Base-by-base conservation (phyloP, 1,140 invertebrate species). In the Zaprionus vittiger region DNA sequence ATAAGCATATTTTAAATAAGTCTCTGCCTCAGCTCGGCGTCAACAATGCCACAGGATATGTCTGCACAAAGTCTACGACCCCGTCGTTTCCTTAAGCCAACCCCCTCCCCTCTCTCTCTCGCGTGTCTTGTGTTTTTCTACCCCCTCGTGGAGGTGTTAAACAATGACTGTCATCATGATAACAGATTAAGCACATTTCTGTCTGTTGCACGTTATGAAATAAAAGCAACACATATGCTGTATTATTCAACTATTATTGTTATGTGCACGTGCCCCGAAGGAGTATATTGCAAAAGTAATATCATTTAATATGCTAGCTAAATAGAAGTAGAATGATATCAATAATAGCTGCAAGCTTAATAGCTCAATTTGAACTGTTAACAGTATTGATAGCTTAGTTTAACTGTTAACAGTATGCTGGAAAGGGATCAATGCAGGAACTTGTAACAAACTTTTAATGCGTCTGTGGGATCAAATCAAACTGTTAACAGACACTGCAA, bases 1-100 rank as follows among this genome's bases (percentile, higher is more conserved):
- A 87, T 83, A 87, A 87, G 84, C 79, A 80, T 76, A 72, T 80
- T 80, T 80, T 73, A 78, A 80, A 75, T 66, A 66, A 57, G 66
- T 64, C 68, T 65, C 65, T 66, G 41, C 17, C 41, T n/a, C n/a
- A 2, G n/a, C 41, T 1, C 15, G 41, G 41, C 41, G 9, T 76
- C 54, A 89, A 84, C 84, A 89, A 83, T 70, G 84, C 80, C 65
- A 75, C 73, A 64, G 71, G 59, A 77, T 73, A 68, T 77, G 77
- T 62, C 59, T 49, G 44, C 44, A n/a, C 44, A 49, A 49, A 49
- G 44, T 49, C 47, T 20, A 52, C 47, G 47, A n/a, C 20, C 17
- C 14, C 4, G 26, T 37, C 7, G 24, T 2, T 38, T 44, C 20
- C 49, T 38, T 9, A 20, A n/a, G 9, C 47, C 20, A 3, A 24